Conservation (phyloP, 2,888 invertebrate species). For the Hirtodrosophila trivittata region DNA sequence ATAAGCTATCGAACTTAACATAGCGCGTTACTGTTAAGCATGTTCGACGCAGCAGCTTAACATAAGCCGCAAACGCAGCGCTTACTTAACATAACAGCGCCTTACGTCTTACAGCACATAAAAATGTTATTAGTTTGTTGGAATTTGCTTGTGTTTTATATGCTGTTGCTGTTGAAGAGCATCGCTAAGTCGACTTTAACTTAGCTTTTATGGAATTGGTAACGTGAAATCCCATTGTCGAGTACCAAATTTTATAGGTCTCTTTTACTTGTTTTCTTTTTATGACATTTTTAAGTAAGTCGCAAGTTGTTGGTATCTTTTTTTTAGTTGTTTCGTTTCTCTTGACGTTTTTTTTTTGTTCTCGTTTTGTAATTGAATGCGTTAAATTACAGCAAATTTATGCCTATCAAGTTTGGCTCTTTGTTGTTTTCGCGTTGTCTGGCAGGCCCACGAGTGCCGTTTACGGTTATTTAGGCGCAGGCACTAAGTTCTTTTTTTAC, state of each 20-base stretch:
- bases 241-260: slow-evolving; percentile 47
- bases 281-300: slow-evolving; percentile 76
- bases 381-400: slow-evolving; percentile 77
- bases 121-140: too few species aligned
- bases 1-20: too few species aligned
- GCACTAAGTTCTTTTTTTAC: slow-evolving; percentile 72
- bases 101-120: too few species aligned
- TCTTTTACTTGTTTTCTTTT: slow-evolving; percentile 57
- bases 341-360: slow-evolving; percentile 20
- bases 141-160: too few species aligned
- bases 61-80: too few species aligned
- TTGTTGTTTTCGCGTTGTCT: slow-evolving; percentile 35
- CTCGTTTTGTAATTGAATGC: slow-evolving; percentile 68
- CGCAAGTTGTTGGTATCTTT: slow-evolving; percentile 34
- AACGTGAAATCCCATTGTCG: slow-evolving; percentile 38
- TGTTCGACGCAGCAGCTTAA: too few species aligned
- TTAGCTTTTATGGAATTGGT: slow-evolving; percentile 4
- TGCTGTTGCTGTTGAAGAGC: slow-evolving; percentile 3
- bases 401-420: slow-evolving; percentile 72
- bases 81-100: too few species aligned
- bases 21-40: too few species aligned
- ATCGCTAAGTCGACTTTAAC: slow-evolving; percentile 16
- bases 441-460: slow-evolving; percentile 65
- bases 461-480: slow-evolving; percentile 75
- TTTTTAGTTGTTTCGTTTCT: slow-evolving; percentile 26